phyloP scores from a whole-genome alignment of 1,140 invertebrate species.

The Drosophila nigromelanica region DNA sequence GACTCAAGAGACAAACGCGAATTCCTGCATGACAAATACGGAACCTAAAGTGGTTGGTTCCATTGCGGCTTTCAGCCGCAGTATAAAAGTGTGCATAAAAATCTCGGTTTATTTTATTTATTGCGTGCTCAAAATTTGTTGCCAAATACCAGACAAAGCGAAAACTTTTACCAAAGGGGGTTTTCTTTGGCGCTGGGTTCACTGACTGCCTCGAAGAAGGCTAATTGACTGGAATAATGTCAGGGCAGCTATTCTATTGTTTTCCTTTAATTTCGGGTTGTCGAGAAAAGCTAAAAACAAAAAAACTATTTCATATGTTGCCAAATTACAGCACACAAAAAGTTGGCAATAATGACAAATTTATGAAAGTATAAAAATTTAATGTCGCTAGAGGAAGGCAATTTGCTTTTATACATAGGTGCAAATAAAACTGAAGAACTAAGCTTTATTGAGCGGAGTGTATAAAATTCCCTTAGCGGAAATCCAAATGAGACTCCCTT shows the following conservation, averaged over 20 bases:
- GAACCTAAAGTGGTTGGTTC: slow-evolving; percentile 14
- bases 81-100: slow-evolving; percentile 45
- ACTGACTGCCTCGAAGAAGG: slow-evolving; percentile 32
- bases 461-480: too few species aligned
- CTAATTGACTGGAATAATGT: slow-evolving; percentile 56
- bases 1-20: slow-evolving; percentile 34
- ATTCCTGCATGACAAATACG: neutral
- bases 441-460: neutral
- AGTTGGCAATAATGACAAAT: neutral
- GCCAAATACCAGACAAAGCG: slow-evolving; percentile 68
- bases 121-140: slow-evolving; percentile 72
- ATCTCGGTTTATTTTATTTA: slow-evolving; percentile 57
- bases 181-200: slow-evolving; percentile 20
- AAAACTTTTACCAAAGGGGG: slow-evolving; percentile 27
- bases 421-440: neutral
- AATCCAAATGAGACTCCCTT: too few species aligned
- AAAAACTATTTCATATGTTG: neutral
- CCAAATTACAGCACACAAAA: slow-evolving; percentile 11
- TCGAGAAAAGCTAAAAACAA: neutral
- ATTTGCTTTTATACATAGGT: neutral
- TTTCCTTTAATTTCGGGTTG: slow-evolving; percentile 33
- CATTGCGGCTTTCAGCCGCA: slow-evolving; percentile 20
- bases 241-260: slow-evolving; percentile 37
- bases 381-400: neutral
- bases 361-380: slow-evolving; percentile 1